Percentiles rank a stretch among this genome's conserved stretches.
Evolutionary conservation across 2,888 invertebrate species (phyloP).

Genomic region (Tribolium freemani): DNA sequence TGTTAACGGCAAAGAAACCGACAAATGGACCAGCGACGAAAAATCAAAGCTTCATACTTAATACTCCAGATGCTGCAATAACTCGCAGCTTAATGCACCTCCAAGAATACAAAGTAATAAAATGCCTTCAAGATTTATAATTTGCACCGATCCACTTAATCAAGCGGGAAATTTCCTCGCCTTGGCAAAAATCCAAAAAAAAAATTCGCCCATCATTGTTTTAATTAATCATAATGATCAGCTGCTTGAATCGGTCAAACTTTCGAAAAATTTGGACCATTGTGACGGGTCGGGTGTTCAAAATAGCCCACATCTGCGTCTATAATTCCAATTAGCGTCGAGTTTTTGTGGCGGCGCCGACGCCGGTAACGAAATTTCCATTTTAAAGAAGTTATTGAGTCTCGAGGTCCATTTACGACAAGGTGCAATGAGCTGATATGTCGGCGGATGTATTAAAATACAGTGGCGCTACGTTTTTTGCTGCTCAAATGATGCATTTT

Average conservation of each 20-base stretch:
- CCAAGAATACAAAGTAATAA: background rate
- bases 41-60: too few species aligned
- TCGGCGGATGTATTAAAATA: constrained; percentile 39
- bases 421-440: constrained; percentile 56
- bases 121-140: background rate
- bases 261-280: background rate
- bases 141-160: background rate
- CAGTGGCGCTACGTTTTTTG: background rate
- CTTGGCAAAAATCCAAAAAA: background rate
- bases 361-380: constrained; percentile 55
- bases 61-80: background rate
- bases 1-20: background rate
- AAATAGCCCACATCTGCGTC: constrained; percentile 39
- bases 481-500: too few species aligned
- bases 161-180: background rate
- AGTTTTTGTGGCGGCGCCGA: background rate
- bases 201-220: background rate
- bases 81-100: background rate
- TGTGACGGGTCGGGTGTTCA: background rate
- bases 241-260: background rate
- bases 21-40: too few species aligned
- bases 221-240: background rate
- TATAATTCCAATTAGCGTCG: constrained; percentile 35
- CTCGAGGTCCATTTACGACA: constrained; percentile 51
- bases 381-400: constrained; percentile 64